These are phyloP conservation scores for Onychomys leucogaster DNA, from an alignment of 2,797 vertebrate genomes.

Conservation along the genomic window DNA sequence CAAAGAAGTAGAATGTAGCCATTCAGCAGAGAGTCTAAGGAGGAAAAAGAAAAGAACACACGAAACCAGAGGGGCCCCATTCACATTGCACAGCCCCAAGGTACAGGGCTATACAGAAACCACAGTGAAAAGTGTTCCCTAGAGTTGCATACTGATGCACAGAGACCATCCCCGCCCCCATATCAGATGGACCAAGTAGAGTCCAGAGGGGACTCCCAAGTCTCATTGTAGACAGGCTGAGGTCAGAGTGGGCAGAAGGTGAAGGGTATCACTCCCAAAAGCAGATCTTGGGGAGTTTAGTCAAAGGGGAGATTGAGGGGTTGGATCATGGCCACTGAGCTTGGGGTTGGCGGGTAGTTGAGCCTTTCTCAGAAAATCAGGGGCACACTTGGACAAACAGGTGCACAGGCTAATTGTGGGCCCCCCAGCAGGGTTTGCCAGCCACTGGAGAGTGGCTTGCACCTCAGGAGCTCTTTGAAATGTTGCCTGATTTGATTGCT, in stretches of 20 bases:
- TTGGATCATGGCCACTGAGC: background rate
- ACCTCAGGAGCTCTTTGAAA: constrained; percentile 64
- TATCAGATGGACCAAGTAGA: background rate
- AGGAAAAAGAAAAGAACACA: background rate
- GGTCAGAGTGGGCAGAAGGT: constrained; percentile 44
- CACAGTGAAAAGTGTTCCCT: background rate
- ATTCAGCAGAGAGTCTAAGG: constrained; percentile 28
- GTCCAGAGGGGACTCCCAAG: constrained; percentile 31
- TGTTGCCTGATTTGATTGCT: constrained; percentile 80
- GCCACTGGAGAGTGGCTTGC: constrained; percentile 40
- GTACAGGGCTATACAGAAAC: background rate
- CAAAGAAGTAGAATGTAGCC: constrained; percentile 41
- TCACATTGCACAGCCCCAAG: background rate
- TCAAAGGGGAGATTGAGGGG: constrained; percentile 48
- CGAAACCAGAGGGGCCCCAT: background rate
- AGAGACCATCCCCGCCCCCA: background rate
- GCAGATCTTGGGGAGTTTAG: constrained; percentile 53
- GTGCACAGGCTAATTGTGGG: constrained; percentile 39
- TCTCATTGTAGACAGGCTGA: constrained; percentile 23
- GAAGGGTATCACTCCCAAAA: constrained; percentile 32
- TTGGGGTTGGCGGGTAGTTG: background rate
- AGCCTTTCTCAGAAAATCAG: constrained; percentile 68
- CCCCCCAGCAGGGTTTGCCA: background rate
- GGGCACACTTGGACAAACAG: constrained; percentile 72
- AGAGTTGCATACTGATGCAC: accelerated